Conservation (phyloP, 1,140 invertebrate genomes). For the Zaprionus gabonicus region DNA sequence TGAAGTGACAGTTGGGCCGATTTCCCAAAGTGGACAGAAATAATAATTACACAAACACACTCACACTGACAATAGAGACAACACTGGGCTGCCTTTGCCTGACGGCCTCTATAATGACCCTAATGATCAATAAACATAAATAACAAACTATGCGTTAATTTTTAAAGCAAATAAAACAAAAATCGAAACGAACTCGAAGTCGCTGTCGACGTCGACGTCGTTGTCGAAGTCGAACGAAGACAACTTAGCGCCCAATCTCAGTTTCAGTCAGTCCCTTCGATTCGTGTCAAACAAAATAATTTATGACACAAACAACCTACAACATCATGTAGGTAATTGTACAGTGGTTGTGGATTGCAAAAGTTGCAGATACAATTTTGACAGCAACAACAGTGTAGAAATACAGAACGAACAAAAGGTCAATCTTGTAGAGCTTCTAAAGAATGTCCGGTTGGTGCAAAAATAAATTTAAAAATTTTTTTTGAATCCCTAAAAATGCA, state of each 20-base stretch:
- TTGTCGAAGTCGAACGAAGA: background rate
- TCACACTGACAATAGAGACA: background rate
- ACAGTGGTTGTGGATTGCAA: background rate
- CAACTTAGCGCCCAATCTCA: constrained; percentile 4
- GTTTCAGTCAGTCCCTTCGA: constrained; percentile 9
- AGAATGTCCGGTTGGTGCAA: too few species aligned
- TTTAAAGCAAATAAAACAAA: constrained; percentile 71
- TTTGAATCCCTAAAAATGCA: too few species aligned
- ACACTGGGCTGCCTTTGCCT: background rate
- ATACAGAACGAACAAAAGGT: too few species aligned
- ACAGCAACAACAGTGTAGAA: too few species aligned
- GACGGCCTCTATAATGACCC: constrained; percentile 59
- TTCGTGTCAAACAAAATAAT: constrained; percentile 69
- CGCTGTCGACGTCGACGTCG: background rate
- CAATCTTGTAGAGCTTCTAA: too few species aligned
- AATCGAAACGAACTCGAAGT: constrained; percentile 39
- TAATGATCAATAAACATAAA: constrained; percentile 77
- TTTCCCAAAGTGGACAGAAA: constrained; percentile 13
- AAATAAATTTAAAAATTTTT: too few species aligned
- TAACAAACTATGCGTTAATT: constrained; percentile 71
- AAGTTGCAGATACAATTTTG: background rate
- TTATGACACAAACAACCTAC: constrained; percentile 57
- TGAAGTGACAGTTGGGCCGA: constrained; percentile 68
- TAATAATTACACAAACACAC: constrained; percentile 30
- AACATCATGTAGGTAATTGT: background rate